Percentiles rank a stretch among this genome's conserved stretches.
Conservation (phyloP, 2,888 invertebrate species). For the Pristionchus entomophagus region DNA sequence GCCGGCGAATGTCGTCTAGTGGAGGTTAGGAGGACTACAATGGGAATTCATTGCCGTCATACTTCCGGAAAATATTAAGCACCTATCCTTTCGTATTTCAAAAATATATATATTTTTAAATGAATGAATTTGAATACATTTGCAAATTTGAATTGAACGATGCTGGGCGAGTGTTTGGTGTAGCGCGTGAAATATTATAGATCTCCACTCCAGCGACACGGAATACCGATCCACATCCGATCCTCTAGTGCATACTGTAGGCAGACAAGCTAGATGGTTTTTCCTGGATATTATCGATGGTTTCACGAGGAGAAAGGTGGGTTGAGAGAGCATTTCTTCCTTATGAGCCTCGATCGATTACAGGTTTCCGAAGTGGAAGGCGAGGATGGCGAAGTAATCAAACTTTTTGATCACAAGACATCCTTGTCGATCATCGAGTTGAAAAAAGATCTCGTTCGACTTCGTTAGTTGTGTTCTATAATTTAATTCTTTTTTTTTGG, state of each 20-base stretch:
- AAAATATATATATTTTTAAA: too few relatives aligned
- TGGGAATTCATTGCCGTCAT: too few relatives aligned
- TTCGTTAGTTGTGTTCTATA: constrained; percentile 56
- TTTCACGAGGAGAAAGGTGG: constrained; percentile 52
- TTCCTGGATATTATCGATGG: constrained; percentile 58
- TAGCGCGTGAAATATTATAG: not conserved
- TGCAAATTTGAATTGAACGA: too few relatives aligned
- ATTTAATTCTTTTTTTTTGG: not conserved
- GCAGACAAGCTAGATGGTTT: constrained; percentile 44
- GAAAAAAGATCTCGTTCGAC: constrained; percentile 67
- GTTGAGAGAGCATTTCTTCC: not conserved
- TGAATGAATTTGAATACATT: too few relatives aligned
- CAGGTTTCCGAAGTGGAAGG: constrained; percentile 44
- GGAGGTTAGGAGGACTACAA: too few relatives aligned
- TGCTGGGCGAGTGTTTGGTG: too few relatives aligned
- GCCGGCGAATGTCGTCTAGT: too few relatives aligned
- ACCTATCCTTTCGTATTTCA: too few relatives aligned
- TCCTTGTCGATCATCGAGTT: constrained; percentile 60
- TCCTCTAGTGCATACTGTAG: constrained; percentile 10
- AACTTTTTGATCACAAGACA: constrained; percentile 44
- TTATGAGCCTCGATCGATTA: not conserved
- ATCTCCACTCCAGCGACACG: not conserved
- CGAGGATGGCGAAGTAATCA: constrained; percentile 6
- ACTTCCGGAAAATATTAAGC: too few relatives aligned
- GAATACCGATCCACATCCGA: constrained; percentile 23